Percentiles rank a stretch among this genome's conserved stretches.
Evolutionary conservation across 37 sponge, comb jelly and placozoan genomes (phyloP).

Genomic region (Aphrocallistes beatrix): DNA sequence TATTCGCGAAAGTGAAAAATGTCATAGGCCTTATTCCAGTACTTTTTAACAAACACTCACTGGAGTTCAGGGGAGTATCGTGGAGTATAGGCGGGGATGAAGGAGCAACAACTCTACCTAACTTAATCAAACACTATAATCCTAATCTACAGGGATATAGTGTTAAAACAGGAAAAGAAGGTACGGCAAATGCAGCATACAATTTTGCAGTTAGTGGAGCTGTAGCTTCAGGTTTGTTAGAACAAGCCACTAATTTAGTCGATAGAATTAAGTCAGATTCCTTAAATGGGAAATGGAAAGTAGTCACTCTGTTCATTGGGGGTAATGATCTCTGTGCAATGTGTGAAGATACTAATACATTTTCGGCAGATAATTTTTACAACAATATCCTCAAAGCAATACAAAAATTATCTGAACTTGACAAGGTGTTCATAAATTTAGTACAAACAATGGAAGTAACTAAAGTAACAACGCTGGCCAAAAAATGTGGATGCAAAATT

Average conservation of each 20-base stretch:
- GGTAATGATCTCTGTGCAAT: slow-evolving; percentile 57
- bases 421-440: slow-evolving; percentile 28
- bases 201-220: slow-evolving; percentile 46
- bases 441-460: slow-evolving; percentile 30
- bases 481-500: neutral
- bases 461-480: neutral
- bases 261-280: neutral
- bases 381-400: neutral
- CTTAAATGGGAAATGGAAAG: slow-evolving; percentile 40
- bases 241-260: neutral
- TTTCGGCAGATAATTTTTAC: neutral
- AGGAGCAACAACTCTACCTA: slow-evolving; percentile 35
- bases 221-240: slow-evolving; percentile 5
- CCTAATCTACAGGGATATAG: slow-evolving; percentile 35
- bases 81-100: slow-evolving; percentile 50
- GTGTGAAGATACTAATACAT: slow-evolving; percentile 23
- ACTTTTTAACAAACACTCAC: neutral
- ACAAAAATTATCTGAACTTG: slow-evolving; percentile 15
- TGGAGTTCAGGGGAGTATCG: slow-evolving; percentile 20
- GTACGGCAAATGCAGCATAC: neutral
- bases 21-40: neutral
- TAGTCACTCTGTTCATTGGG: slow-evolving; percentile 56
- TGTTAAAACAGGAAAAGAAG: slow-evolving; percentile 12
- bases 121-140: slow-evolving; percentile 40
- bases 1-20: neutral